These are phyloP conservation scores for Piaya cayana DNA, from an alignment of 2,113 vertebrate species.

Conservation along the genomic window DNA sequence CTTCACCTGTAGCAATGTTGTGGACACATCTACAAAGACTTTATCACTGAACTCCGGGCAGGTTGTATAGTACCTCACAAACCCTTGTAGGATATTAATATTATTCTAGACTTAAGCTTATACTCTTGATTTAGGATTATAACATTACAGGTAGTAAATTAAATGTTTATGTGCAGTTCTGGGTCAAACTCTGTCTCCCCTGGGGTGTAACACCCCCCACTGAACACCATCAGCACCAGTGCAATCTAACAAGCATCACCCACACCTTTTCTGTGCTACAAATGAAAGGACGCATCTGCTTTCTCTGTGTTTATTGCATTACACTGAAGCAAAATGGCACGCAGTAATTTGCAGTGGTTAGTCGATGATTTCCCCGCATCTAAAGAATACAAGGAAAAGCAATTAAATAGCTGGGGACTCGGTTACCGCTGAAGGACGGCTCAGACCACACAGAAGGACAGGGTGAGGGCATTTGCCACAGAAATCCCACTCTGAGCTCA, in stretches of 20 bases:
- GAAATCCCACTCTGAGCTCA: background rate
- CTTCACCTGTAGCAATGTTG: too few relatives aligned
- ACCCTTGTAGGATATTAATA: too few relatives aligned
- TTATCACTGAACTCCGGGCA: too few relatives aligned
- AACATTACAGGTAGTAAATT: too few relatives aligned
- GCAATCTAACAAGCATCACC: background rate
- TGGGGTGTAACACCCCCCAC: background rate
- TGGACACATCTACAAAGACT: too few relatives aligned
- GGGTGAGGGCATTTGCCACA: background rate
- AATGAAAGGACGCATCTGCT: background rate
- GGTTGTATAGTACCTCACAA: too few relatives aligned
- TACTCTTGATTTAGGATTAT: too few relatives aligned
- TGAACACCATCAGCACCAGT: background rate
- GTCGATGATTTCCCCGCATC: background rate
- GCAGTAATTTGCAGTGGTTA: background rate
- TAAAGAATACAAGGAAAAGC: background rate
- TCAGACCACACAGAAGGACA: background rate
- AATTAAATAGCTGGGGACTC: background rate
- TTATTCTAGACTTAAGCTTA: too few relatives aligned
- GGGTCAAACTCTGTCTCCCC: too few relatives aligned
- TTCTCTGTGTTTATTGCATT: slow-evolving; percentile 18
- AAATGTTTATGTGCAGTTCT: too few relatives aligned
- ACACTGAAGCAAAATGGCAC: background rate
- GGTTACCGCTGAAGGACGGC: background rate
- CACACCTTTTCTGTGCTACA: background rate